Evolutionary conservation across 92 coral and sea anemone species (phyloP).

Genomic region (Parazoanthus atlanticus): DNA sequence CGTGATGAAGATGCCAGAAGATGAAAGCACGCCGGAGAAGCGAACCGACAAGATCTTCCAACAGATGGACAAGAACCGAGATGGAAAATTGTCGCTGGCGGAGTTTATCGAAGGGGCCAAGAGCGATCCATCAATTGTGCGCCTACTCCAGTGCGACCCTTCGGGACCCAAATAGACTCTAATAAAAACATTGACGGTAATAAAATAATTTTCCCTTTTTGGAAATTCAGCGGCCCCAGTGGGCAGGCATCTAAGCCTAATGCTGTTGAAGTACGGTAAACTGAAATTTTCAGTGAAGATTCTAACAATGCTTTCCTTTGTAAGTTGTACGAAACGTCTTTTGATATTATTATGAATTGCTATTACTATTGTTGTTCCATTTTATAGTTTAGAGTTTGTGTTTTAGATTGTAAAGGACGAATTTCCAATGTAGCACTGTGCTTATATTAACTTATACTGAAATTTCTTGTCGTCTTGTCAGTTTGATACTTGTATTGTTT

Average conservation of each 20-base stretch:
- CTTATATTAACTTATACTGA: neutral
- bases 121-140: constrained; percentile 96
- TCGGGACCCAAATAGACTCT: constrained; percentile 39
- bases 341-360: neutral
- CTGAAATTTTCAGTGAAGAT: neutral
- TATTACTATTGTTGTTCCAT: neutral
- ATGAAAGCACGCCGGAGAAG: constrained; percentile 96
- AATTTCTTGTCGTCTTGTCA: too few relatives aligned
- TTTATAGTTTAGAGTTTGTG: constrained; percentile 2
- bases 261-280: neutral
- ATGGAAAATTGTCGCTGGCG: constrained; percentile 87
- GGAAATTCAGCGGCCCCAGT: neutral
- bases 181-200: neutral
- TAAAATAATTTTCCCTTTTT: neutral
- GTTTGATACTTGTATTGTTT: neutral
- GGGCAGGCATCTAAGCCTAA: neutral
- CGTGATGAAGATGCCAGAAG: constrained; percentile 99
- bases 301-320: neutral
- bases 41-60: constrained; percentile 93
- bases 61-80: constrained; percentile 96
- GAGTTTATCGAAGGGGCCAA: constrained; percentile 98
- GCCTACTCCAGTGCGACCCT: constrained; percentile 92
- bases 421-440: neutral
- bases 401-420: neutral
- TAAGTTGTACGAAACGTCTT: neutral